Conservation (phyloP, 35 echinoderm and acorn worm genomes). For the Acanthaster planci region DNA sequence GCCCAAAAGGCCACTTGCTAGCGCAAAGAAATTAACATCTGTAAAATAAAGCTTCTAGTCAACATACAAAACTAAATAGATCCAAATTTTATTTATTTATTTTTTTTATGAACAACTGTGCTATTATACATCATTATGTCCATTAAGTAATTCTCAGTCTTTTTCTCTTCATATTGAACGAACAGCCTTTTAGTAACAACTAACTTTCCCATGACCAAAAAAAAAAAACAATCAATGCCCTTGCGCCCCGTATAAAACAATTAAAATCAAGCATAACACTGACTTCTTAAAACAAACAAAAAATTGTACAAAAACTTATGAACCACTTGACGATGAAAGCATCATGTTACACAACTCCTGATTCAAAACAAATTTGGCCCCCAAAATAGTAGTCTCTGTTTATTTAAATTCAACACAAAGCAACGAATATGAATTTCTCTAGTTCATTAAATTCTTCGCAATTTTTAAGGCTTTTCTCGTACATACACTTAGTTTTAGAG, state of each 20-base stretch:
- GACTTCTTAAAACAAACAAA: conserved; percentile 22
- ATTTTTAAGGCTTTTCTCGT: too few species aligned
- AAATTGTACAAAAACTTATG: not conserved
- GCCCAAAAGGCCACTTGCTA: too few species aligned
- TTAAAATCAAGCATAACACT: not conserved
- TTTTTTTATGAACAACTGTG: not conserved
- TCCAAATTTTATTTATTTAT: not conserved
- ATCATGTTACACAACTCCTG: not conserved
- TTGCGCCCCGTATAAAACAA: not conserved
- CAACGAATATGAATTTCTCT: not conserved
- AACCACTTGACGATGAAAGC: too few species aligned
- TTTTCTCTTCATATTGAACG: too few species aligned
- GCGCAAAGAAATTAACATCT: too few species aligned
- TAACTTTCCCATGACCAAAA: not conserved
- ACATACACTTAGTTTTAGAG: too few species aligned
- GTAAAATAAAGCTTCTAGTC: not conserved
- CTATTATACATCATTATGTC: conserved; percentile 21
- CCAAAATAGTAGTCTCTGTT: not conserved
- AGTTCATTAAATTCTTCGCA: not conserved
- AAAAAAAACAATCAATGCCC: not conserved
- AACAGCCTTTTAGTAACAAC: not conserved
- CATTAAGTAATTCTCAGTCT: not conserved
- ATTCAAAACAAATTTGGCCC: conserved; percentile 16
- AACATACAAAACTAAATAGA: conserved; percentile 27
- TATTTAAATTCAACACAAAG: not conserved